phyloP scores from a whole-genome alignment of 1,140 invertebrate genomes.

The Lepidotrigona ventralis region DNA sequence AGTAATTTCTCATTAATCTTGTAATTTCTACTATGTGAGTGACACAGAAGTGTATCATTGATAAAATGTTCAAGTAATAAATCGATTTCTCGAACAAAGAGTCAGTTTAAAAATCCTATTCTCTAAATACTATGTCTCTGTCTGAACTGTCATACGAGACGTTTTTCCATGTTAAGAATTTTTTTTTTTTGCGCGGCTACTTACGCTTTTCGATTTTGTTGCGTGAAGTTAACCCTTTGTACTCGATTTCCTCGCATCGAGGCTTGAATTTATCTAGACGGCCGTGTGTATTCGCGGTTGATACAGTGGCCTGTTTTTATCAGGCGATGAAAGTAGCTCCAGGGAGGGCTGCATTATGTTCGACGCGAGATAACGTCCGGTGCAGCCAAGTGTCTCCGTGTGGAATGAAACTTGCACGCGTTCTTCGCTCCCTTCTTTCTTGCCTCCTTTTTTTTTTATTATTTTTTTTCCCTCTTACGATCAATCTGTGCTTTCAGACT shows the following conservation, averaged over 20 bases:
- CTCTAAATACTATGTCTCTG: no score
- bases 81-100: no score
- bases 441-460: no score
- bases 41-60: no score
- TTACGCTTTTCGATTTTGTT: neutral
- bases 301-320: neutral
- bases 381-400: neutral
- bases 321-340: neutral
- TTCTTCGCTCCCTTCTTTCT: neutral
- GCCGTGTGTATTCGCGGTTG: neutral
- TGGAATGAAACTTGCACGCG: neutral
- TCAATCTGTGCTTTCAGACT: neutral
- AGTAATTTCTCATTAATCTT: no score
- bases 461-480: no score
- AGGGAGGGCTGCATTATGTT: slow-evolving; percentile 19
- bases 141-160: neutral
- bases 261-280: slow-evolving; percentile 16
- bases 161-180: neutral
- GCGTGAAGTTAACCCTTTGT: neutral
- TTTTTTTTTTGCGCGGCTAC: neutral
- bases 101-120: neutral
- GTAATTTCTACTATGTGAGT: no score
- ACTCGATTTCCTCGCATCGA: neutral
- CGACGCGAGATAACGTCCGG: slow-evolving; percentile 8
- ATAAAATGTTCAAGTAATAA: no score